phyloP scores from a whole-genome alignment of 2,888 invertebrate genomes.

The Notodonta dromedarius region DNA sequence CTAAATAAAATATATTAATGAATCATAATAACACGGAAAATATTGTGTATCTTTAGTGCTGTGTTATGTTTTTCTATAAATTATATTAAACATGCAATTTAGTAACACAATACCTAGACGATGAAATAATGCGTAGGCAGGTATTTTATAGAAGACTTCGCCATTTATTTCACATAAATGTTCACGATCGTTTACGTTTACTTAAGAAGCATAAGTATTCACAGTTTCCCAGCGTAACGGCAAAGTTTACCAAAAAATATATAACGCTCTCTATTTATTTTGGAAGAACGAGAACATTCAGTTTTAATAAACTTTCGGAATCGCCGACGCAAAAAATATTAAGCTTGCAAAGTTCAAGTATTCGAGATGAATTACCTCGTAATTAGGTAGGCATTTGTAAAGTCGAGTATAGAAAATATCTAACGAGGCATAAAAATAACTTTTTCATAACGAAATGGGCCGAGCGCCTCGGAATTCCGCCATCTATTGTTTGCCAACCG shows the following conservation, averaged over 20 bases:
- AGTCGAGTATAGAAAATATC: slow-evolving; percentile 24
- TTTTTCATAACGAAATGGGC: slow-evolving; percentile 41
- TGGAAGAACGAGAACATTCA: background rate
- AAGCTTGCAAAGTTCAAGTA: slow-evolving; percentile 12
- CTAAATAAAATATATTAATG: no score
- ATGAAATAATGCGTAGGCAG: no score
- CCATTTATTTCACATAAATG: background rate
- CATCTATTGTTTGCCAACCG: slow-evolving; percentile 55
- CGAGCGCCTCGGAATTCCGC: slow-evolving; percentile 44
- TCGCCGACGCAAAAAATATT: slow-evolving; percentile 25
- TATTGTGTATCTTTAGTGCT: no score
- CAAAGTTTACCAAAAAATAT: no score
- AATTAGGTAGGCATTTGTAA: slow-evolving; percentile 21
- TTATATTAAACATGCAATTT: no score
- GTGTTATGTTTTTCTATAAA: no score
- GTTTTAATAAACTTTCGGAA: slow-evolving; percentile 15
- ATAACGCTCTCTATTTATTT: no score
- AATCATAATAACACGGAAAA: no score
- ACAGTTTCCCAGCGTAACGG: no score
- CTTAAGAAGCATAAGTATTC: no score
- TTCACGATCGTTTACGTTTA: background rate
- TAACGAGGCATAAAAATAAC: slow-evolving; percentile 43
- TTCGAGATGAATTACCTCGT: slow-evolving; percentile 20
- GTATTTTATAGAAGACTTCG: background rate
- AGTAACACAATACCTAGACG: no score